Evolutionary conservation across 1,140 invertebrate species (phyloP).

Genomic region (Eciton burchellii): DNA sequence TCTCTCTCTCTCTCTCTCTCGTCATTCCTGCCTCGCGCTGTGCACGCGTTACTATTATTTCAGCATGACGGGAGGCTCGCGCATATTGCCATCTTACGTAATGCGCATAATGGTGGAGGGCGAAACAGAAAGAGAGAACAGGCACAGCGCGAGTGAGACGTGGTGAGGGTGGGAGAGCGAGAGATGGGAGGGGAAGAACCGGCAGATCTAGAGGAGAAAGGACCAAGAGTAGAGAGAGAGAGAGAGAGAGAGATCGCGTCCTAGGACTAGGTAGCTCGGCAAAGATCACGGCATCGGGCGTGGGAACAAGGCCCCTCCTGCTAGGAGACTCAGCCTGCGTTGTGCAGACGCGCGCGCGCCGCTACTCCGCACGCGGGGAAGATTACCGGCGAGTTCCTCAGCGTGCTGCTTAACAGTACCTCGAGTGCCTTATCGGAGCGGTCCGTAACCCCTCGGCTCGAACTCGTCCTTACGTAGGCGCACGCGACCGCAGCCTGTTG

Average conservation of each 20-base stretch:
- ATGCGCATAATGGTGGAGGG: slow-evolving; percentile 64
- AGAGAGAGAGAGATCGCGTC: slow-evolving; percentile 43
- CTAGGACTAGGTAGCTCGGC: slow-evolving; percentile 74
- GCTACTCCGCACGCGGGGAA: slow-evolving; percentile 48
- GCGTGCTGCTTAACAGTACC: slow-evolving; percentile 70
- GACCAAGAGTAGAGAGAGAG: slow-evolving; percentile 24
- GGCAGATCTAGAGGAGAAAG: slow-evolving; percentile 56
- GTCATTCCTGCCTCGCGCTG: slow-evolving; percentile 25
- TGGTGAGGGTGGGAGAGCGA: background rate
- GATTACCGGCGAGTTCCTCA: slow-evolving; percentile 66
- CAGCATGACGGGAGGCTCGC: slow-evolving; percentile 65
- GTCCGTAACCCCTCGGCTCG: slow-evolving; percentile 52
- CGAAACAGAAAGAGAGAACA: slow-evolving; percentile 28
- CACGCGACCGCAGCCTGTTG: slow-evolving; percentile 60
- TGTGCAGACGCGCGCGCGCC: background rate
- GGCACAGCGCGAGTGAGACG: slow-evolving; percentile 51
- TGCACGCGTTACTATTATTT: slow-evolving; percentile 71
- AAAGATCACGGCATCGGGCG: slow-evolving; percentile 81
- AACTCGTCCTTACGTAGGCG: slow-evolving; percentile 45
- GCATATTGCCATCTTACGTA: slow-evolving; percentile 74
- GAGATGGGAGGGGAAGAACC: background rate
- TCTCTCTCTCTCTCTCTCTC: slow-evolving; percentile 19
- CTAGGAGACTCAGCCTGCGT: slow-evolving; percentile 40
- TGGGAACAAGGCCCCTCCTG: slow-evolving; percentile 79
- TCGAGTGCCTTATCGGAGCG: slow-evolving; percentile 65